These are phyloP conservation scores for Ambastaia sidthimunki DNA, from an alignment of 2,797 vertebrate species.

Conservation along the genomic window DNA sequence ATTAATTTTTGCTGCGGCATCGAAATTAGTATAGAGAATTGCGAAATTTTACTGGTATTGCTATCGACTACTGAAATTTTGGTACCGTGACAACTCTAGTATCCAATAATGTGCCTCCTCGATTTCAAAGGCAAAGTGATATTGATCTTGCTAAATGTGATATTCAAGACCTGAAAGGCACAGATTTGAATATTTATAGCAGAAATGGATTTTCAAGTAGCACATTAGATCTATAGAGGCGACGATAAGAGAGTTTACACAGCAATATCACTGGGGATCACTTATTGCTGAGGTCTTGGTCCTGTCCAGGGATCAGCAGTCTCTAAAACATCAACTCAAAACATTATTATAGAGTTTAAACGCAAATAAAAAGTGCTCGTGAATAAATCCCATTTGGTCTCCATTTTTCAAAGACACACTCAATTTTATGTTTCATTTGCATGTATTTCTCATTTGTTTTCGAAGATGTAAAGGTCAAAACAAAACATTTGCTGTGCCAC, in stretches of 20 bases:
- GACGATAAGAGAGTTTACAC: slow-evolving; percentile 56
- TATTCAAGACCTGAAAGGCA: slow-evolving; percentile 53
- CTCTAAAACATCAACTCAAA: slow-evolving; percentile 43
- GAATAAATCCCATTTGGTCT: slow-evolving; percentile 19
- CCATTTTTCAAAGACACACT: slow-evolving; percentile 21
- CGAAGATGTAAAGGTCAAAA: slow-evolving; percentile 35
- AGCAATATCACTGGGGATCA: slow-evolving; percentile 51
- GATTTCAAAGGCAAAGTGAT: slow-evolving; percentile 59
- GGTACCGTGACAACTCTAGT: slow-evolving; percentile 30
- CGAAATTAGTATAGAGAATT: slow-evolving; percentile 9
- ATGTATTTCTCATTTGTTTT: slow-evolving; percentile 21
- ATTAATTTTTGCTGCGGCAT: not conserved
- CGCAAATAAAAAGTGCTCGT: slow-evolving; percentile 25
- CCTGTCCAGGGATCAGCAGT: slow-evolving; percentile 27
- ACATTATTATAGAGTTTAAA: slow-evolving; percentile 35
- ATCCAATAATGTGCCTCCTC: slow-evolving; percentile 53
- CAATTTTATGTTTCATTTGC: not conserved
- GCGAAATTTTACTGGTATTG: slow-evolving; percentile 14
- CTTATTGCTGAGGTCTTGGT: slow-evolving; percentile 52
- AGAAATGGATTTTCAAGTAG: slow-evolving; percentile 57
- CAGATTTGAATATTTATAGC: slow-evolving; percentile 60
- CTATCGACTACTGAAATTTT: slow-evolving; percentile 29
- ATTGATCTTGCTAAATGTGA: slow-evolving; percentile 61
- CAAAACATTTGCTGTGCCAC: not conserved
- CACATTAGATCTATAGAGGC: slow-evolving; percentile 58